Conservation (phyloP, 1,140 invertebrate genomes). For the Augochlora pura region DNA sequence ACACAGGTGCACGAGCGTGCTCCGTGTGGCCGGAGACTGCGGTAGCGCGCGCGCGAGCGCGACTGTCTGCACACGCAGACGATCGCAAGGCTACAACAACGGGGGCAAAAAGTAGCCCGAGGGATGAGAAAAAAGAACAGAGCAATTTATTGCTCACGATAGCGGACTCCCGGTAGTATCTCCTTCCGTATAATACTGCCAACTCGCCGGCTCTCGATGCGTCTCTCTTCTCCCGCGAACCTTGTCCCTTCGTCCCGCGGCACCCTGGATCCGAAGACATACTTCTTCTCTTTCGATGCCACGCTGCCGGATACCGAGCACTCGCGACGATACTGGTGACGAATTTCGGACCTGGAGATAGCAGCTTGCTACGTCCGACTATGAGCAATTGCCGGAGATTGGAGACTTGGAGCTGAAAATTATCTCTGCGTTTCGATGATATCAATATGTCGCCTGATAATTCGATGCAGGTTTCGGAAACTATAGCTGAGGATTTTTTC, state of each 20-base stretch:
- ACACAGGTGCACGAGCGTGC: neutral
- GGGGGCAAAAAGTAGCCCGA: slow-evolving; percentile 64
- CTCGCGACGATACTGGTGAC: neutral
- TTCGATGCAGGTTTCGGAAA: no score
- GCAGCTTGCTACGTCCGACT: neutral
- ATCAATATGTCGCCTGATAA: no score
- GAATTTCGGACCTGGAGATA: neutral
- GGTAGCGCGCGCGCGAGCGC: no score
- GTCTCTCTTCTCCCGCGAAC: neutral
- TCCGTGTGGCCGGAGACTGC: neutral
- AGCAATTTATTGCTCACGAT: slow-evolving; percentile 67
- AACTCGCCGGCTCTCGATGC: slow-evolving; percentile 12
- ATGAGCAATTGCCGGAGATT: no score
- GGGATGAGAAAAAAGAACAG: slow-evolving; percentile 51
- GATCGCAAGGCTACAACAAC: slow-evolving; percentile 39
- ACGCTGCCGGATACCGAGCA: neutral
- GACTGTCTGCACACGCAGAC: neutral
- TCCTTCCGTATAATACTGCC: slow-evolving; percentile 64
- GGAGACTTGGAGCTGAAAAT: no score
- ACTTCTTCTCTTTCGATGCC: neutral
- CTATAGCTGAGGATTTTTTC: no score
- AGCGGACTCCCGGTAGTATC: slow-evolving; percentile 56
- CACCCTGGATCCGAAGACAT: neutral
- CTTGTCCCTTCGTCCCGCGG: neutral
- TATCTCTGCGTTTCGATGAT: no score